Conservation (phyloP, 2,113 vertebrate genomes). For the Tragelaphus buxtoni region DNA sequence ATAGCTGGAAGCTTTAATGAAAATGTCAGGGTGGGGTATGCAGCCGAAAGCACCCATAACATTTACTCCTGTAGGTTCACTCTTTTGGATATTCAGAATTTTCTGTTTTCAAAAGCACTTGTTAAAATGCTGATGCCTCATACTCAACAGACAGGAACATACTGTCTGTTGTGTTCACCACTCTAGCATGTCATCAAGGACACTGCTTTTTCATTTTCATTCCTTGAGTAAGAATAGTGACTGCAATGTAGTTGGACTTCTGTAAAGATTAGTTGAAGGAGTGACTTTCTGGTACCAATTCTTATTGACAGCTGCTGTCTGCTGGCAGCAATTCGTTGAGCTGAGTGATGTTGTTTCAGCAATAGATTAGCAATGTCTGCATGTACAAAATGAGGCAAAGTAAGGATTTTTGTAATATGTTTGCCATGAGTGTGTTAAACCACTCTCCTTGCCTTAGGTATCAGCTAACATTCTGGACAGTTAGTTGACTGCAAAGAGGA, state of each 20-base stretch:
- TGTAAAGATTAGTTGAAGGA: neutral
- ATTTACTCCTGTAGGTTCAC: neutral
- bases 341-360: neutral
- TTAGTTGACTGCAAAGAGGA: neutral
- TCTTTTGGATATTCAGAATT: neutral
- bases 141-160: neutral
- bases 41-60: neutral
- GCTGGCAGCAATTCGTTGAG: neutral
- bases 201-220: neutral
- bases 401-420: neutral
- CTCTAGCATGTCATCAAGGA: neutral
- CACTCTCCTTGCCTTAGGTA: neutral
- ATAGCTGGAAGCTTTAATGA: neutral
- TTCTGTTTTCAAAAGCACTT: neutral
- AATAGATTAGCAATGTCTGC: neutral
- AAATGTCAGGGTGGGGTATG: neutral
- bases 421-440: neutral
- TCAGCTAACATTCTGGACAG: neutral
- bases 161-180: neutral
- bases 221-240: neutral
- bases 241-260: neutral
- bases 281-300: neutral
- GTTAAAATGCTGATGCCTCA: neutral
- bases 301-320: neutral
- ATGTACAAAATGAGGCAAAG: neutral